These are phyloP conservation scores for Synergus laeviventris DNA, from an alignment of 2,888 invertebrate genomes.

Conservation along the genomic window DNA sequence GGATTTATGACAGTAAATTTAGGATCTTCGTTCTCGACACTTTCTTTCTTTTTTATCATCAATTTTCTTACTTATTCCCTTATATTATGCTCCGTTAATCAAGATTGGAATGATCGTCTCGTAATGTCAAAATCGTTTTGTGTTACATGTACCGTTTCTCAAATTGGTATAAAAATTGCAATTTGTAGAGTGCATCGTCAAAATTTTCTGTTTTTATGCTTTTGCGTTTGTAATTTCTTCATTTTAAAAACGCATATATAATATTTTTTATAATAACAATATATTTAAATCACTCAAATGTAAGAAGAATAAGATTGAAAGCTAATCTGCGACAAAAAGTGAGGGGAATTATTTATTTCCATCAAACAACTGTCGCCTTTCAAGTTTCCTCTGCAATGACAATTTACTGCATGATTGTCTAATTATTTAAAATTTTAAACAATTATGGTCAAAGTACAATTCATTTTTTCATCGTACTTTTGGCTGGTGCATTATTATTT, in stretches of 20 bases:
- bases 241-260: not conserved
- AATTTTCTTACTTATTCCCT: constrained; percentile 20
- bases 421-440: not conserved
- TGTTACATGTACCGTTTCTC: constrained; percentile 34
- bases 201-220: not conserved
- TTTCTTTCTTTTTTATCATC: not conserved
- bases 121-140: constrained; percentile 43
- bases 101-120: constrained; percentile 25
- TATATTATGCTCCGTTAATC: constrained; percentile 40
- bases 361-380: too few relatives aligned
- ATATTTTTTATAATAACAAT: too few relatives aligned
- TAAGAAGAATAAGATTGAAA: too few relatives aligned
- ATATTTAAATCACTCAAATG: too few relatives aligned
- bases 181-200: constrained; percentile 5
- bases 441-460: not conserved
- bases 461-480: not conserved
- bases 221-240: not conserved
- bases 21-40: not conserved
- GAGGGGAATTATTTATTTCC: too few relatives aligned
- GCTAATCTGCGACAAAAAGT: too few relatives aligned
- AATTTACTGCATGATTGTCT: not conserved
- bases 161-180: constrained; percentile 34
- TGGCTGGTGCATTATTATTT: not conserved
- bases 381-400: not conserved
- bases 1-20: not conserved